Base-by-base conservation (phyloP, 2,888 invertebrate genomes). In the Amphipyra tragopoginis region DNA sequence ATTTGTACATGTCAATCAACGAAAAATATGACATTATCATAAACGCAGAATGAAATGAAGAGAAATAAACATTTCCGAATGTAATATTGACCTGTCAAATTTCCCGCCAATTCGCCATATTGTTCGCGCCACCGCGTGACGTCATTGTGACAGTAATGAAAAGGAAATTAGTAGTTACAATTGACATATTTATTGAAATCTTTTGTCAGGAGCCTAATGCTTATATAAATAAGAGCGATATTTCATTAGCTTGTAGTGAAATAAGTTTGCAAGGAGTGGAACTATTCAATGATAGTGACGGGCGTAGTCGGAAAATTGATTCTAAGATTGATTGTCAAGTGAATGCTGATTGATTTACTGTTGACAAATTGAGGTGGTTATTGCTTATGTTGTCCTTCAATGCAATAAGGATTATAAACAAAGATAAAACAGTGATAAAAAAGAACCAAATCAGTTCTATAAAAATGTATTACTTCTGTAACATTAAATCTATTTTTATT, bases 111-210 rank as follows among this genome's bases (percentile, higher is more conserved):
- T 82, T 72, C 84, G 79, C 84, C 86, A 89, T 88, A 90, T 91
- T 93, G 92, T 92, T 89, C 83, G 81, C 83, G 79, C 78, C 89
- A 79, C 89, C 68, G 79, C 86, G 80, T 91, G 91, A 90, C 87
- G 90, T 88, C 86, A 91, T 92, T 93, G 90, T 93, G 79, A 71
- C 70, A 61, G 84, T 88, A 90, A 92, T 91, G 87, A 88, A 90
- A 89, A 90, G 92, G 92, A 93, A 93, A 93, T 93, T 89, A 90
- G 89, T 91, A 90, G 91, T 91, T 88, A 85, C 85, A 78, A 79
- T 79, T 72, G 77, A 82, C 81, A 85, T 81, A 77, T 65, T 64
- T 65, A 66, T 60, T 60, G 6, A 53, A 52, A 72, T 60, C 53
- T 65, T 51, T 61, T 56, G 7, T 33, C 7, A 47, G 57, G 61